Percentiles rank a stretch among this genome's conserved stretches.
These are phyloP conservation scores for Lucilia cuprina DNA, from an alignment of 1,140 invertebrate genomes.

Conservation along the genomic window DNA sequence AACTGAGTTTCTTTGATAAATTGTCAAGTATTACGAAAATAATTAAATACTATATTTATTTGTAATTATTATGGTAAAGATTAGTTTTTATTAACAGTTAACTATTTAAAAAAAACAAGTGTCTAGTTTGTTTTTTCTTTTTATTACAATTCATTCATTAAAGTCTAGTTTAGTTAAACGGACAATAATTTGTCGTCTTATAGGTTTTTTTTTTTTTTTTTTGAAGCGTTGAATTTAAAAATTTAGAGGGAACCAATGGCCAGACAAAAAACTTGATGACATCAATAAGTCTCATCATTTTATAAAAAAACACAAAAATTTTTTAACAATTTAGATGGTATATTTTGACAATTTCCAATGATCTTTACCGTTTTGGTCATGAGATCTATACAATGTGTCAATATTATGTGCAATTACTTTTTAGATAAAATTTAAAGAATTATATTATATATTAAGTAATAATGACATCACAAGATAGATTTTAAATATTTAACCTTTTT, in stretches of 20 bases:
- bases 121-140: neutral
- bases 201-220: neutral
- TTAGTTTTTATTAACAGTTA: neutral
- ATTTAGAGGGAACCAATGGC: neutral
- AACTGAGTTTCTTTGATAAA: neutral
- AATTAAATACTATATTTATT: neutral
- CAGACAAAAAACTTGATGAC: neutral
- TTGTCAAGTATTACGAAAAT: slow-evolving; percentile 11
- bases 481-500: too few species aligned
- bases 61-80: neutral
- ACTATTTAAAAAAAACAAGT: neutral
- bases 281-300: neutral
- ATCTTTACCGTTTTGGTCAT: neutral
- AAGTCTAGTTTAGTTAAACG: neutral
- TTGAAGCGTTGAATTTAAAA: neutral
- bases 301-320: neutral
- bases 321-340: too few species aligned
- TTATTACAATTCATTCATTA: neutral
- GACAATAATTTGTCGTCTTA: neutral
- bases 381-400: neutral
- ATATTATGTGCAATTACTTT: neutral
- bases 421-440: neutral
- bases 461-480: neutral
- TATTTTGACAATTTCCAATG: neutral
- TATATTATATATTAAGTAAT: neutral